Evolutionary conservation across 2,888 invertebrate species (phyloP), one percentile per base, ranked within the genome.

Genomic region (Hermaeophaga mercurialis): DNA sequence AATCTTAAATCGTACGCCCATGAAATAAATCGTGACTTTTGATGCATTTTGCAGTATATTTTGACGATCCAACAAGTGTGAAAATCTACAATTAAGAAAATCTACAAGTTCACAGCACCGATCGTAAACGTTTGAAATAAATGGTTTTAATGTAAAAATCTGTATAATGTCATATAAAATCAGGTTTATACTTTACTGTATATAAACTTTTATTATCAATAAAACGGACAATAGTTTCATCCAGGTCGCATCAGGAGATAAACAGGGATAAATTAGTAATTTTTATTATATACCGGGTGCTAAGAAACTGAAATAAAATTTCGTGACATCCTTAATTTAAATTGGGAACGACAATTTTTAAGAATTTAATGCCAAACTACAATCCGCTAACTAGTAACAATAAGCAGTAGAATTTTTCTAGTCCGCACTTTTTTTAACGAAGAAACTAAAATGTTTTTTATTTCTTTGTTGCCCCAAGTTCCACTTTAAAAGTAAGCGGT

Each of bases 11-110:
- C 38, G 6, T 38, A 38, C 17, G 38, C 38, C 38, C 9, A 5
- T 38, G 18, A 18, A 38, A 38, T 38, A 36, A 50, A 50, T 33
- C 50, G 50, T 50, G 50, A 50, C 50, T 33, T 17, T 18, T 50
- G 41, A 33, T 50, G 31, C 49, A 39, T 39, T 48, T 49, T 49
- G 19, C 39, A 14, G 39, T 49, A 28, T 49, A 49, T 39, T 49
- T 49, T 31, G 38, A 38, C 24, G 26, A 49, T 31, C 14, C 26
- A 39, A 24, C 38, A 38, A 36, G 47, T 47, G 49, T 49, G 49
- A 49, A 49, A 26, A 17, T 49, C 38, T 15, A 39, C 39, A 28
- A 28, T 49, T 39, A 41, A 22, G 41, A 22, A 41, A 41, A 41
- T 41, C 3, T 41, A 22, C 22, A 41, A 22, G 24, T 41, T 22